Evolutionary conservation across 2,797 vertebrate genomes (phyloP), one percentile per base, ranked within the genome.

Genomic region (Sciurus carolinensis): DNA sequence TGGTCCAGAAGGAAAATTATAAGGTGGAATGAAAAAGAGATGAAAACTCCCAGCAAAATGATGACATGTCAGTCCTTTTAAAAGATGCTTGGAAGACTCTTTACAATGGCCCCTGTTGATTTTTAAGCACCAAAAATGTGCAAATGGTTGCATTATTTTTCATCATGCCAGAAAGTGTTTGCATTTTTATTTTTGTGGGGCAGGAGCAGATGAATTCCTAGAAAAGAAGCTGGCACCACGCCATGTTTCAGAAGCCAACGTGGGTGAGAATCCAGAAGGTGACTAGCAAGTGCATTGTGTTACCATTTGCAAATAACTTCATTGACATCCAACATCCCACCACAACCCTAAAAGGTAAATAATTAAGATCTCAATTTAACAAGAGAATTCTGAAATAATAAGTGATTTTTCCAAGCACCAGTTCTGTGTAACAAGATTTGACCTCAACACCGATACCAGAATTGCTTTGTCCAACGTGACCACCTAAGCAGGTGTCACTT

Each of bases 1-100:
- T 97, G 93, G 76, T 91, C 96, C 95, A 97, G 93, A 98, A 98
- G 89, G 97, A 94, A 98, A 3, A 97, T 97, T 97, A 97, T 30
- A 92, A 98, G 83, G 71, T 88, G 69, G 87, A 98, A 97, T 89
- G 22, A 90, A 92, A 96, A 95, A 94, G n/a, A 94, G 47, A 97
- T 96, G 91, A 97, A 97, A 98, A 96, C 71, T 98, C 95, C 90
- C 66, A 66, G 94, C 10, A 75, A 97, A 95, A 96, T 97, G 66
- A 94, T 96, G 97, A 97, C 97, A 97, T 94, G 97, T 96, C 96
- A 94, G 39, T 97, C 73, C 90, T 98, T 98, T 96, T 66, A 85
- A 94, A 94, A 97, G 97, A 96, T 4, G 17, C 64, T 97, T 91
- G 79, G 95, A 98, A 98, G 69, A 96, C 50, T 14, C 72, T 96